Evolutionary conservation across 2,797 vertebrate genomes (phyloP).

Genomic region (Valencia hispanica): DNA sequence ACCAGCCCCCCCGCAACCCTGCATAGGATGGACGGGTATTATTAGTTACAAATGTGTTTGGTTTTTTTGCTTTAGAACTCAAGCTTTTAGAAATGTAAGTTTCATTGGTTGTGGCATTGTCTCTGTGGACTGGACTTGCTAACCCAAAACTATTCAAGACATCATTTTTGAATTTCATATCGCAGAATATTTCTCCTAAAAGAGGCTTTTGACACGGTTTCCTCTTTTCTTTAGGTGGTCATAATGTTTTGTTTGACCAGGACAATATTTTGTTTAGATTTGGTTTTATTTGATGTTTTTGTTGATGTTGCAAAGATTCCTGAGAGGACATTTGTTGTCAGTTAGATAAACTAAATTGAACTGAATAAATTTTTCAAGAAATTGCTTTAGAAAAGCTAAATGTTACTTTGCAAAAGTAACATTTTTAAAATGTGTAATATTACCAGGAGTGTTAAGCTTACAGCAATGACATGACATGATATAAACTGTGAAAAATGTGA

Average conservation of each 20-base stretch:
- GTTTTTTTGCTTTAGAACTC: too few relatives aligned
- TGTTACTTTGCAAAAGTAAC: not conserved
- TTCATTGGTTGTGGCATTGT: too few relatives aligned
- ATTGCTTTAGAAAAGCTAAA: too few relatives aligned
- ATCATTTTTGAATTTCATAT: not conserved
- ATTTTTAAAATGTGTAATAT: too few relatives aligned
- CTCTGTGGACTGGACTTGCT: too few relatives aligned
- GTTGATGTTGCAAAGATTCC: not conserved
- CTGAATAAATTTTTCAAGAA: not conserved
- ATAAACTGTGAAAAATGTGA: too few relatives aligned
- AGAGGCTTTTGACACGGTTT: not conserved
- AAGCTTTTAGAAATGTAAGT: too few relatives aligned
- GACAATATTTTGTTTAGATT: not conserved
- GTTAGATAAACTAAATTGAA: not conserved
- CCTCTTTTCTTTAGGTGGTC: not conserved
- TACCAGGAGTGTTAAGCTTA: too few relatives aligned
- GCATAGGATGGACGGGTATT: too few relatives aligned
- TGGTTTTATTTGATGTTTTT: not conserved
- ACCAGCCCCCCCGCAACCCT: too few relatives aligned
- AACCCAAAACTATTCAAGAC: not conserved
- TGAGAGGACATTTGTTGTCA: not conserved
- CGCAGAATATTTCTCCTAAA: not conserved
- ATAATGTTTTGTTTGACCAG: not conserved
- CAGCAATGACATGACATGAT: too few relatives aligned
- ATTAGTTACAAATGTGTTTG: too few relatives aligned